Evolutionary conservation across 2,888 invertebrate species (phyloP), one percentile per base, ranked within the genome.

Genomic region (Peribatodes rhomboidaria): DNA sequence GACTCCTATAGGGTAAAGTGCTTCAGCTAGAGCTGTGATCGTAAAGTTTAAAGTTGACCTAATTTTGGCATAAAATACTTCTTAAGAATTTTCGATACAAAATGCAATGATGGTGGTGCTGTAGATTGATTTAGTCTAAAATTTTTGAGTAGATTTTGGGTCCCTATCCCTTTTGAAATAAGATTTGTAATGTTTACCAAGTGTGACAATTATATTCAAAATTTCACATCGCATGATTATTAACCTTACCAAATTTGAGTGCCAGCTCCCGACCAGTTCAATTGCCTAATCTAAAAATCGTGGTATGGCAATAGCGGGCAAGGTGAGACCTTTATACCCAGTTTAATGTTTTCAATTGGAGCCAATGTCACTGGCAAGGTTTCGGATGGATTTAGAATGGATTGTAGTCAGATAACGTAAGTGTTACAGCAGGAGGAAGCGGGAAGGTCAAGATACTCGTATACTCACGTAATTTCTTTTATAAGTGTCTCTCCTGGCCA

Each of bases 311-410:
- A 64, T 65, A 66, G 62, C 69, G 56, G 70, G 61, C 80, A 78
- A 82, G 82, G 82, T 76, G 79, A 70, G 74, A 74, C 75, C 77
- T 81, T 79, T 79, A 78, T 72, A 71, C 46, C 64, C 64, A 60
- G 59, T 65, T 61, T 73, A 76, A 78, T 72, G 74, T 77, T 74
- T 74, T 70, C 76, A 80, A 83, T 83, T 81, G 82, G 65, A 78
- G 72, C 71, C 82, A 82, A 81, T 83, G 82, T 83, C 82, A 83
- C 60, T 81, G 77, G 71, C 78, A 76, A 82, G 82, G 82, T 67
- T 71, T 37, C 52, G 47, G 67, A 67, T 72, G 65, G 63, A 68
- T 64, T 66, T 70, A 72, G 72, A 68, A 64, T 59, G 62, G 65
- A 57, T 68, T 60, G 65, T 37, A 33, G 42, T 56, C 46, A 37